Evolutionary conservation across 2,888 invertebrate genomes (phyloP), one percentile per base, ranked within the genome.

Genomic region (Cremastinae sp.): DNA sequence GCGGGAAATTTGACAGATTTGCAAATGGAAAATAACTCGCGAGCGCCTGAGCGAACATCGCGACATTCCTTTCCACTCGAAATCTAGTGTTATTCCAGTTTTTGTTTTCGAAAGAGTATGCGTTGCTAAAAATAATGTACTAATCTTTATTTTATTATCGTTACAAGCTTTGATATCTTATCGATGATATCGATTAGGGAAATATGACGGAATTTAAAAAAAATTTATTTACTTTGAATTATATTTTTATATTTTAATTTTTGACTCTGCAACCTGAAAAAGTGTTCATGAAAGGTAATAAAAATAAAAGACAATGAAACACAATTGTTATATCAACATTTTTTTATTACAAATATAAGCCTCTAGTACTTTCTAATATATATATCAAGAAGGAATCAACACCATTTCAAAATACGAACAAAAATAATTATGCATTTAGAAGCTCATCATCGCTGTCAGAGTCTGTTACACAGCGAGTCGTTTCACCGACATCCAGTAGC

Each of bases 361-460:
- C 49, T 62, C 41, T 12, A 49, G 51, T 41, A 3, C 43, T 37
- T 45, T 58, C 14, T 74, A 56, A 39, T 49, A 43, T 70, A n/a
- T n/a, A 16, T 41, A 12, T 35, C 16, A 39, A 28, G 16, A 41
- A 51, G 45, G 22, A 56, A 47, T 39, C 37, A 43, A 56, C 55
- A 22, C 22, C 41, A 20, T 45, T 1, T 53, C 43, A 55, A 43
- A 56, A 14, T 62, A 74, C 10, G n/a, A 14, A 28, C 35, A 72
- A 28, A 18, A 55, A 56, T 16, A 45, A 78, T 78, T 86, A 87
- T 12, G 83, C 84, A 59, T 82, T 80, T 65, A 87, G 64, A 53
- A 86, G 79, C 72, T 84, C 85, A 47, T 85, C 87, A 47, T 88
- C 88, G 41, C 87, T 88, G 56, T 85, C 86, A 58, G 80, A 81